Base-by-base conservation (phyloP, 2,797 vertebrate species). In the Micrastur ruficollis region DNA sequence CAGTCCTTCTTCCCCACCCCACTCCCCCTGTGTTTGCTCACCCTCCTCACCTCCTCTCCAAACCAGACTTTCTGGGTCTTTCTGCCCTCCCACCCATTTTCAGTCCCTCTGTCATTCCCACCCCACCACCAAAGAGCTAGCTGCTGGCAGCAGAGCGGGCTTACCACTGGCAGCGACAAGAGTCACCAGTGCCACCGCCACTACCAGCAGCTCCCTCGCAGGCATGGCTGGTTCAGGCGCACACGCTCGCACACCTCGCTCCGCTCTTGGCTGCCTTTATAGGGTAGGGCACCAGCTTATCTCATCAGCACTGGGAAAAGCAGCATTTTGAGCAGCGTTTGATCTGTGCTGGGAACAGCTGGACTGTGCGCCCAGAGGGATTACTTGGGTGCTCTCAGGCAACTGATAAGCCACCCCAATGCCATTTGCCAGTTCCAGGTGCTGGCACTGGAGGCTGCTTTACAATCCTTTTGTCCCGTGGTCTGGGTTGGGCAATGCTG, bases 241-340 rank as follows among this genome's bases (percentile, higher is more conserved):
- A 34, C 1, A 2, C 2, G 1, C n/a, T 78, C 0, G 0, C 7
- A 12, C 20, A 31, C 46, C 46, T 91, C 0, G 0, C 68, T 81
- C 61, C 0, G 1, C 47, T 61, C 1, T 0, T 11, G 36, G 32
- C 52, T 67, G 55, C 87, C 31, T 95, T 97, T 95, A 95, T 95
- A 92, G 8, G 10, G 17, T 14, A 89, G 9, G 31, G 61, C 49
- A 81, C 7, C 0, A 1, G 46, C 89, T 95, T 96, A 97, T 96
- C 95, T 95, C 63, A 27, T 27, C 4, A 19, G 32, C 0, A 3
- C 65, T 95, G 96, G 94, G 96, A 96, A 96, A 96, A 91, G 65
- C 50, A 84, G 42, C 46, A 63, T 36, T 94, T 70, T 78, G 80
- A 59, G 44, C 25, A 40, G 36, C 1, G 1, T 70, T 78, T 81